Conservation (phyloP, 1,140 invertebrate species). For the Contarinia nasturtii region DNA sequence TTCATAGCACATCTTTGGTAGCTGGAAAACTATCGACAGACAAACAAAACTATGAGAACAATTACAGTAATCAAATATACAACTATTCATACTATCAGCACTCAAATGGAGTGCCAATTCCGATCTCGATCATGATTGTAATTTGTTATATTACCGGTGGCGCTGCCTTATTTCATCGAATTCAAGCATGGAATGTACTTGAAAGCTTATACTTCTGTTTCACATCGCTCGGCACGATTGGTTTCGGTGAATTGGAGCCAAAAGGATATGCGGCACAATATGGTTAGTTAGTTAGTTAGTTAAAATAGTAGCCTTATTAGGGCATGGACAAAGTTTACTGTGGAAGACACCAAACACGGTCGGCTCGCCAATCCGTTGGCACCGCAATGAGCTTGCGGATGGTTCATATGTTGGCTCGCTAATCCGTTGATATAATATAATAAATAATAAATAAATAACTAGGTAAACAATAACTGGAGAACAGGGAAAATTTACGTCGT, state of each 20-base stretch:
- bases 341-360: too few species aligned
- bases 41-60: conserved; percentile 1
- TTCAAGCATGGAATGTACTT: conserved; percentile 76
- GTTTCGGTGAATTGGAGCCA: conserved; percentile 69
- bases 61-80: neutral
- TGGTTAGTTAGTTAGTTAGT: too few species aligned
- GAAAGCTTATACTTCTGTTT: conserved; percentile 92
- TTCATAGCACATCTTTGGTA: conserved; percentile 1
- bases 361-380: too few species aligned
- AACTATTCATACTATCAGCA: neutral
- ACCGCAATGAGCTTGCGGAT: too few species aligned
- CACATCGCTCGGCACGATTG: conserved; percentile 74
- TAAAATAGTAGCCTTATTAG: too few species aligned
- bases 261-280: conserved; percentile 34
- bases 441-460: too few species aligned
- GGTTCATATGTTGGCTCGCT: too few species aligned
- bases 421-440: too few species aligned
- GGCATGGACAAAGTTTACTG: too few species aligned
- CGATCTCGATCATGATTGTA: conserved; percentile 75
- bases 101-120: conserved; percentile 51
- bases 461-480: too few species aligned
- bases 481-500: too few species aligned
- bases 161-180: conserved; percentile 73
- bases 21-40: conserved; percentile 5
- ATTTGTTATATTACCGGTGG: conserved; percentile 79